Conservation (phyloP, 2,888 invertebrate species). For the Luperina nickerlii region DNA sequence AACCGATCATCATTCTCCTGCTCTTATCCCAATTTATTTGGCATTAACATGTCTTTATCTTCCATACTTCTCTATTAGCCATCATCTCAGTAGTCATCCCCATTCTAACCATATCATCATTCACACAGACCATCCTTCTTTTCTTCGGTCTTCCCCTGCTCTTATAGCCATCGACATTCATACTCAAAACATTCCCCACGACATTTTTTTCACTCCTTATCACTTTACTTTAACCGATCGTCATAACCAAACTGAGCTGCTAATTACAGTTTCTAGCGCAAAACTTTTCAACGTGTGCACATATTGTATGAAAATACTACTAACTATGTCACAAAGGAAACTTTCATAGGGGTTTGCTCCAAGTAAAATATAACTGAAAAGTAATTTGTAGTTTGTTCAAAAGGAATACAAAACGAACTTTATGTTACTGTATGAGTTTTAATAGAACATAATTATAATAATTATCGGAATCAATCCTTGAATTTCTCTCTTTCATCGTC, state of each 20-base stretch:
- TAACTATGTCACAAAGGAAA: conserved; percentile 3
- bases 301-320: neutral
- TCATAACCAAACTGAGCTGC: neutral
- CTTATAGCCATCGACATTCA: too few relatives aligned
- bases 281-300: neutral
- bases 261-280: neutral
- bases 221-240: neutral
- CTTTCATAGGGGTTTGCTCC: conserved; percentile 16
- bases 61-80: too few relatives aligned
- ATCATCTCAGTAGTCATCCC: too few relatives aligned
- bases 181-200: too few relatives aligned
- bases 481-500: neutral
- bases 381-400: neutral
- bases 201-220: too few relatives aligned
- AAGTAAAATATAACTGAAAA: neutral
- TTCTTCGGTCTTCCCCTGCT: too few relatives aligned
- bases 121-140: too few relatives aligned
- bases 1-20: too few relatives aligned
- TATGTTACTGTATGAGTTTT: neutral
- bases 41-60: too few relatives aligned
- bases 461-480: neutral
- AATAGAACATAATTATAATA: neutral
- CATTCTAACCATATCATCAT: neutral
- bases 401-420: neutral
- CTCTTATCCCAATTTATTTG: too few relatives aligned